Percentiles rank a stretch among this genome's conserved stretches.
phyloP scores from a whole-genome alignment of 2,797 vertebrate genomes.

The Lindbergichthys nudifrons region DNA sequence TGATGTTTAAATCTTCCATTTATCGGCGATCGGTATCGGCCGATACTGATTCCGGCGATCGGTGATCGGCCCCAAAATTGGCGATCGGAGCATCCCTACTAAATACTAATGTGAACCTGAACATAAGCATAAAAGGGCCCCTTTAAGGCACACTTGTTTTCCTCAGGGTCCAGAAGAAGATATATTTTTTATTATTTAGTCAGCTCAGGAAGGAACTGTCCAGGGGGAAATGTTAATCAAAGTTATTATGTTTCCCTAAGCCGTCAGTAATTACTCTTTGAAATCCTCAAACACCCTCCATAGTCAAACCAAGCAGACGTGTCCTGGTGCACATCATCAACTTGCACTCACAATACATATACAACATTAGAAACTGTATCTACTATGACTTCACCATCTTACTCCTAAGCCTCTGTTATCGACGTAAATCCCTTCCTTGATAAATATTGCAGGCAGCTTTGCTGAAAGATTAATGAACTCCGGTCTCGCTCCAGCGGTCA shows the following conservation, averaged over 20 bases:
- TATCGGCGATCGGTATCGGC: too few relatives aligned
- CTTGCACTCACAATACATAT: constrained; percentile 15
- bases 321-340: constrained; percentile 9
- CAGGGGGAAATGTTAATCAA: not conserved
- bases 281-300: not conserved
- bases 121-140: too few relatives aligned
- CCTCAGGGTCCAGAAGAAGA: too few relatives aligned
- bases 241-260: not conserved
- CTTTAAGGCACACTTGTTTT: not conserved
- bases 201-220: not conserved
- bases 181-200: not conserved
- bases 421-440: constrained; percentile 66
- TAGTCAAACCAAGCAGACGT: not conserved
- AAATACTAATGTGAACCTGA: too few relatives aligned
- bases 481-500: constrained; percentile 49
- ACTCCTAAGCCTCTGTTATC: constrained; percentile 60
- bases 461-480: constrained; percentile 72
- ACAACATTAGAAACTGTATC: constrained; percentile 55
- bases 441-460: constrained; percentile 72
- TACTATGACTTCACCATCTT: constrained; percentile 32
- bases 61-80: too few relatives aligned
- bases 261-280: constrained; percentile 20
- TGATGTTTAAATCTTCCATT: too few relatives aligned
- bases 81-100: too few relatives aligned
- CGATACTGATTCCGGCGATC: too few relatives aligned